phyloP scores from a whole-genome alignment of 2,113 vertebrate species.

The Halcyon malimbica region DNA sequence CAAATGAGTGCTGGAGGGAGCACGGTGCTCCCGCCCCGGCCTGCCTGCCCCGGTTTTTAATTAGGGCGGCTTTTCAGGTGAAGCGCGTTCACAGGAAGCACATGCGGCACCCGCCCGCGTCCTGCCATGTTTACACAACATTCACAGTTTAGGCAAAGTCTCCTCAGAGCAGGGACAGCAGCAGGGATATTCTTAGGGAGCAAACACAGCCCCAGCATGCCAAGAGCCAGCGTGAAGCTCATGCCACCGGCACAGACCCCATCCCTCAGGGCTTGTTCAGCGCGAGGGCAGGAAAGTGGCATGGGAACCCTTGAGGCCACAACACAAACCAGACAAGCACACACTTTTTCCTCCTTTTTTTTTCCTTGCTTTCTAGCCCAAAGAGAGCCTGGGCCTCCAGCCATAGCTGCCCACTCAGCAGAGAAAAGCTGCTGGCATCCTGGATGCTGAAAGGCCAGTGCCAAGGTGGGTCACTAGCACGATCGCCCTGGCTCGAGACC shows the following conservation, averaged over 20 bases:
- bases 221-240: conserved; percentile 9
- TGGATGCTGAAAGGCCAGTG: neutral
- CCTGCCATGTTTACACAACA: conserved; percentile 42
- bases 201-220: neutral
- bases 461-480: neutral
- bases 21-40: accelerated
- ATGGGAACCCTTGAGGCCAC: neutral
- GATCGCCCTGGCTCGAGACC: neutral
- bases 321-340: neutral
- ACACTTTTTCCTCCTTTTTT: neutral
- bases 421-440: neutral
- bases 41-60: neutral
- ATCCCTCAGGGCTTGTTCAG: neutral
- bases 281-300: neutral
- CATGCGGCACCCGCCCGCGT: neutral
- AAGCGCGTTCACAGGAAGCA: neutral
- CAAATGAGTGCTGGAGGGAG: neutral
- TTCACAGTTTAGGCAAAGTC: neutral
- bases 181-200: neutral
- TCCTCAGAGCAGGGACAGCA: neutral
- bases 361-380: neutral
- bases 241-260: accelerated
- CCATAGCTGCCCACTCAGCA: neutral
- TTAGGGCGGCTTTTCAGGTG: neutral
- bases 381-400: neutral